These are phyloP conservation scores for Botrylloides violaceus DNA, from an alignment of 23 tunicate species.

Conservation along the genomic window DNA sequence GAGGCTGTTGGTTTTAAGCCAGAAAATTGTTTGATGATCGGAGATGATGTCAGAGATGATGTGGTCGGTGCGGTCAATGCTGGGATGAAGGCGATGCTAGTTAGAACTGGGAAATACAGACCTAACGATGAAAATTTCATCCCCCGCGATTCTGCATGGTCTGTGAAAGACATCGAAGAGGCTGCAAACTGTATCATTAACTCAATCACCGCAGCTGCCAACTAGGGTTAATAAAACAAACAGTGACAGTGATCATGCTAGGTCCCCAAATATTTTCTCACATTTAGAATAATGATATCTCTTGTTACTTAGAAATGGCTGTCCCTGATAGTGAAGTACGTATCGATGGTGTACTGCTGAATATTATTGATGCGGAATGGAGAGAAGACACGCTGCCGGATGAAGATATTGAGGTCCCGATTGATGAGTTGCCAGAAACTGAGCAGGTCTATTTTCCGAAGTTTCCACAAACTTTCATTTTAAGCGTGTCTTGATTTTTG, in stretches of 20 bases:
- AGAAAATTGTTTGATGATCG: conserved; percentile 84
- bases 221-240: not conserved
- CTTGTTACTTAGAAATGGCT: conserved; percentile 20
- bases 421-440: conserved; percentile 75
- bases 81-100: conserved; percentile 70
- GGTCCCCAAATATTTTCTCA: too few species aligned
- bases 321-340: conserved; percentile 50
- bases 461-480: too few species aligned
- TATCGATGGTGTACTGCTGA: conserved; percentile 60
- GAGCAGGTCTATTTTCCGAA: too few species aligned
- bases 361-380: conserved; percentile 80
- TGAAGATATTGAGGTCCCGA: conserved; percentile 91
- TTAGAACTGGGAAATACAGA: conserved; percentile 69
- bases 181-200: not conserved
- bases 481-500: too few species aligned
- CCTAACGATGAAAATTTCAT: conserved; percentile 41
- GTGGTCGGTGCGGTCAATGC: conserved; percentile 69
- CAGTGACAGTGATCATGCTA: too few species aligned
- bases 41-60: conserved; percentile 85
- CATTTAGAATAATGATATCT: too few species aligned
- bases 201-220: not conserved
- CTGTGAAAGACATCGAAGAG: not conserved
- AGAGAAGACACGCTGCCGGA: conserved; percentile 54
- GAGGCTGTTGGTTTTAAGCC: conserved; percentile 39
- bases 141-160: not conserved